Base-by-base conservation (phyloP, 2,113 vertebrate genomes). In the Megaptera novaeangliae region DNA sequence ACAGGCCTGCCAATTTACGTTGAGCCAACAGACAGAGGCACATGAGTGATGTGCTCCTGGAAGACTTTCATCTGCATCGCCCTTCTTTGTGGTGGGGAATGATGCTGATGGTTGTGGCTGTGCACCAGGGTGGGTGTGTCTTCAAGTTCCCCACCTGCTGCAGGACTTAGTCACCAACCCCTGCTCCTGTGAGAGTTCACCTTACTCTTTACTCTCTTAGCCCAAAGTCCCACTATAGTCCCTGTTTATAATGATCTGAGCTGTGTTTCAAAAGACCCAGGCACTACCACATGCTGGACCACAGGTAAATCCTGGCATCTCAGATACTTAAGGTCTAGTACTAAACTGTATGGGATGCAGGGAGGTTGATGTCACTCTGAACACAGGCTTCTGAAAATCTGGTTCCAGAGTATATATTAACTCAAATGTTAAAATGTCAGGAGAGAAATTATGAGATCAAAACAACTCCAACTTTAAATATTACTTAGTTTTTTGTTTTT, bases 401-500 rank as follows among this genome's bases (percentile, higher is more conserved):
- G 36, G 6, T 39, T 91, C 55, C 55, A 91, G 93, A 64, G 21
- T 59, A 29, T 78, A 46, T 69, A 49, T 95, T 71, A 96, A 92
- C 63, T 94, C 83, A 95, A 95, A 80, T 80, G 89, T 86, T 75
- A 59, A 93, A 95, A 64, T 71, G 78, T 86, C 74, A 64, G 44
- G 68, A 88, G 36, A 97, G 78, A 93, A 91, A 69, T 86, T 82
- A 86, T 31, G 74, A 41, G 52, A 83, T 80, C 87, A 94, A 95
- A 96, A 90, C 63, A 97, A 78, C 49, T 78, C 49, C 80, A 95
- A 80, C 74, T 92, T 95, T 96, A 97, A 98, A 92, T 96, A 69
- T 87, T 77, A 84, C 88, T 95, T 88, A 68, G 49, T 27, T 80
- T 83, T 39, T 52, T 8, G 2, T 57, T 0, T 55, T 21, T 89